Base-by-base conservation (phyloP, 2,113 vertebrate species). In the Piprites chloris region DNA sequence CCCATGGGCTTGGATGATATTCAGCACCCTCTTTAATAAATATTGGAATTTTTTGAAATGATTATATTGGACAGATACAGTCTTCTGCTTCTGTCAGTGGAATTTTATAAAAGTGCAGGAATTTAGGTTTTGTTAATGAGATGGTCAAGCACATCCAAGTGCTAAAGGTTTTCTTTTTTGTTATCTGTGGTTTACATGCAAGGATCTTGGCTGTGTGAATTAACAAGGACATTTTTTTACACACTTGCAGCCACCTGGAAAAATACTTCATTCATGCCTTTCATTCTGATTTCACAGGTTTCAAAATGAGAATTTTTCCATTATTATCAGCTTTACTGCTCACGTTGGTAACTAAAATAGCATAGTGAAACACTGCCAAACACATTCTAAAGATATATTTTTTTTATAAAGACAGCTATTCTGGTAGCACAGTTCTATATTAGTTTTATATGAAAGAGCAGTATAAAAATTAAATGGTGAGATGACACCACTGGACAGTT, bases 291-390 rank as follows among this genome's bases (percentile, higher is more conserved):
- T 63, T 42, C 46, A 79, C 52, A 66, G 37, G 82, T 96, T 97
- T 93, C 65, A 33, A 90, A 83, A 95, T 92, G 67, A 91, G 53
- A 79, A 37, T 30, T 58, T 82, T 92, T 93, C 94, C 93, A 83
- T 62, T 82, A 72, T 85, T 61, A 62, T 46, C 71, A 61, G 22
- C 50, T 90, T 69, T 66, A 78, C 26, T 65, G 41, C 53, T 79
- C 89, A 86, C 0, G 0, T 6, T 72, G 44, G 35, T 72, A 89
- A 77, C 62, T 76, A 55, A 93, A 94, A 87, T 23, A 90, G 78
- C 46, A 76, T 83, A 93, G 41, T 27, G 82, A 90, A 91, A 93
- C 53, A 68, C 14, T 76, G 58, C 32, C 74, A 46, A 46, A 73
- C 9, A 9, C 53, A 47, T 80, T 75, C 14, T 3, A 58, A 53